A percentile compares a stretch with the other conserved stretches of the same genome.
Evolutionary conservation across 2,113 vertebrate genomes (phyloP).

Genomic region (Brachionichthys hirsutus): DNA sequence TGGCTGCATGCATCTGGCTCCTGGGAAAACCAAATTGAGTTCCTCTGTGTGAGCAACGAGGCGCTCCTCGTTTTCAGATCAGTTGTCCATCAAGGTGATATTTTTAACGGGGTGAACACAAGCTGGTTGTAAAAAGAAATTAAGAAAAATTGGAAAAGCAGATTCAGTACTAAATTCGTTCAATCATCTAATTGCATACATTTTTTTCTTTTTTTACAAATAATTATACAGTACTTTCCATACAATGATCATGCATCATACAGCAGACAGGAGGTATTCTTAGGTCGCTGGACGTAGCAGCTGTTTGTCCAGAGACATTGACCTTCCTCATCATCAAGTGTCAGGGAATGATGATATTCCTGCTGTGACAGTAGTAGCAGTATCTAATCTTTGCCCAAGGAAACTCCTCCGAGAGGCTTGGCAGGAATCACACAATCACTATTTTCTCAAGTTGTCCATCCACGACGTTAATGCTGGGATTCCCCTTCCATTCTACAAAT

Average conservation of each 20-base stretch:
- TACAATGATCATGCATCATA: background rate
- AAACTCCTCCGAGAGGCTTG: constrained; percentile 48
- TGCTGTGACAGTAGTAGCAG: constrained; percentile 45
- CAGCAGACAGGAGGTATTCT: constrained; percentile 15
- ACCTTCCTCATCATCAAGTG: constrained; percentile 32
- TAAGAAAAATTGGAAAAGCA: background rate
- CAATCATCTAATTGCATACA: background rate
- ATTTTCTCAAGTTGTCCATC: constrained; percentile 22
- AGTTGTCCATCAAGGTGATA: too few relatives aligned
- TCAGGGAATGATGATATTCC: constrained; percentile 44
- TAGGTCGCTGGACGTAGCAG: constrained; percentile 6
- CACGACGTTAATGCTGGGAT: constrained; percentile 47
- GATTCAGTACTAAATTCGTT: background rate
- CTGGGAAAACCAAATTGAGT: constrained; percentile 13
- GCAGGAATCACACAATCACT: constrained; percentile 33
- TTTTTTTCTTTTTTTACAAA: background rate
- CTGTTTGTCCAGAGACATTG: constrained; percentile 12
- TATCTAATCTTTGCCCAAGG: constrained; percentile 40
- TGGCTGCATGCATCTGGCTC: constrained; percentile 5
- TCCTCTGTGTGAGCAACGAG: constrained; percentile 19
- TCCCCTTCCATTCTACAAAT: constrained; percentile 41
- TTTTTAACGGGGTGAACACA: too few relatives aligned
- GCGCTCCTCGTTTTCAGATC: constrained; percentile 20
- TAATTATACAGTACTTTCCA: background rate
- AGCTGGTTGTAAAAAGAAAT: background rate